These are phyloP conservation scores for Hypotaenidia philippensis DNA, from an alignment of 2,797 vertebrate genomes.

Conservation along the genomic window DNA sequence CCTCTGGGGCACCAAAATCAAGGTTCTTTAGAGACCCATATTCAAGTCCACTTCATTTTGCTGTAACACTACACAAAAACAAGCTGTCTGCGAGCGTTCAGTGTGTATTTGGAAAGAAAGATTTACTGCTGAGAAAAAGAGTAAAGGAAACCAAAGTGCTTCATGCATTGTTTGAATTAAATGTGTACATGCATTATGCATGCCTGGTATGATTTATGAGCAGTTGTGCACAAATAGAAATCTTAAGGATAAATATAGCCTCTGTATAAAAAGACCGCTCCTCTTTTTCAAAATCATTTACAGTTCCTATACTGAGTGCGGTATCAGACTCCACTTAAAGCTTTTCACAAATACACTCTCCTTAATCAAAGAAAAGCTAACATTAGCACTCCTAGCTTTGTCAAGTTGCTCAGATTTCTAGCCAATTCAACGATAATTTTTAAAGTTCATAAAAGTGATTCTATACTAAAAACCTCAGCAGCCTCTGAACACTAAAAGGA, in stretches of 20 bases:
- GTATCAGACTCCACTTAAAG: background rate
- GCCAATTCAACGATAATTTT: background rate
- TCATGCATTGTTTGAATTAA: background rate
- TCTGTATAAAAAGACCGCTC: background rate
- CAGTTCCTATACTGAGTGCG: background rate
- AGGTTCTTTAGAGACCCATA: background rate
- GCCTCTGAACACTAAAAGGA: background rate
- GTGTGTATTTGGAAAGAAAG: background rate
- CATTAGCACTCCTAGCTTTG: background rate
- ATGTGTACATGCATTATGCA: background rate
- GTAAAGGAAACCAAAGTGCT: background rate
- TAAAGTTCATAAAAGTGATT: background rate
- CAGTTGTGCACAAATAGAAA: background rate
- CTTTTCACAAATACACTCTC: background rate
- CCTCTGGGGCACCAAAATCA: background rate
- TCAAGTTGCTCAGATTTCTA: background rate
- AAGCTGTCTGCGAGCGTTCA: background rate
- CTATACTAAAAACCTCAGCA: background rate
- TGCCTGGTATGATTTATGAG: background rate
- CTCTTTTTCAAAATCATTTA: background rate
- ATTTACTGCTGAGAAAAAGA: background rate
- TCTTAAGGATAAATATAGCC: background rate
- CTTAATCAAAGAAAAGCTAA: conserved; percentile 30
- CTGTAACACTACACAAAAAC: background rate
- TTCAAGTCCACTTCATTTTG: background rate